These are phyloP conservation scores for Odontomachus brunneus DNA, from an alignment of 1,140 invertebrate species.

Conservation along the genomic window DNA sequence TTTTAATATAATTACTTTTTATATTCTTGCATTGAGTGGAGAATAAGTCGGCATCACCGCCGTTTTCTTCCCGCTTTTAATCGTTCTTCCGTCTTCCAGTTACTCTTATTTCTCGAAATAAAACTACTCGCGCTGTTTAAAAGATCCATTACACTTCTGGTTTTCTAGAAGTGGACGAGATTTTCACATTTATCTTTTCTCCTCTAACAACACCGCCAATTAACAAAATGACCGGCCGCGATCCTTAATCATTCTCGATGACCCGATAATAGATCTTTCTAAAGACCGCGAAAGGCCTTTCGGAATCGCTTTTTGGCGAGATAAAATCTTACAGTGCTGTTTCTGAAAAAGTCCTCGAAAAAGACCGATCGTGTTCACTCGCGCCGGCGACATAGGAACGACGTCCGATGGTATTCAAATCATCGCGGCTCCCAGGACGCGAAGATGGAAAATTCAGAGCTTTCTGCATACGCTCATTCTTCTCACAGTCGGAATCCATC, in stretches of 20 bases:
- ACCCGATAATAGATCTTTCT: slow-evolving; percentile 21
- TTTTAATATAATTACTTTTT: slow-evolving; percentile 71
- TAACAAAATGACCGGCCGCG: slow-evolving; percentile 17
- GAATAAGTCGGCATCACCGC: slow-evolving; percentile 49
- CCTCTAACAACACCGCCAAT: slow-evolving; percentile 32
- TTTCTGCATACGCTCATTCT: slow-evolving; percentile 1
- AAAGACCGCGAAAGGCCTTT: slow-evolving; percentile 1
- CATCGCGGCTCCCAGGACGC: slow-evolving; percentile 2
- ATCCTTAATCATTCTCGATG: slow-evolving; percentile 11
- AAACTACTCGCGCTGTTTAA: slow-evolving; percentile 17
- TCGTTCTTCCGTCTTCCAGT: slow-evolving; percentile 11
- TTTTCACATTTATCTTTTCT: slow-evolving; percentile 42
- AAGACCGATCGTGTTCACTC: slow-evolving; percentile 3
- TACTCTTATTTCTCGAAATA: slow-evolving; percentile 9
- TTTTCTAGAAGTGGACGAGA: slow-evolving; percentile 26
- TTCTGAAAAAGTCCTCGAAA: neutral
- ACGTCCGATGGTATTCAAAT: slow-evolving; percentile 29
- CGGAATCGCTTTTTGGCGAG: neutral
- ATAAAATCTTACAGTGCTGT: slow-evolving; percentile 2
- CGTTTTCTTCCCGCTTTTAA: slow-evolving; percentile 43
- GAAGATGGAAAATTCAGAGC: slow-evolving; percentile 46
- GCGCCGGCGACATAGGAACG: neutral
- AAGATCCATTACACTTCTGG: slow-evolving; percentile 19
- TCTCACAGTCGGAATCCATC: slow-evolving; percentile 17
- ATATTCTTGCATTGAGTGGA: slow-evolving; percentile 56